Base-by-base conservation (phyloP, 2,797 vertebrate species). In the Vespertilio murinus region DNA sequence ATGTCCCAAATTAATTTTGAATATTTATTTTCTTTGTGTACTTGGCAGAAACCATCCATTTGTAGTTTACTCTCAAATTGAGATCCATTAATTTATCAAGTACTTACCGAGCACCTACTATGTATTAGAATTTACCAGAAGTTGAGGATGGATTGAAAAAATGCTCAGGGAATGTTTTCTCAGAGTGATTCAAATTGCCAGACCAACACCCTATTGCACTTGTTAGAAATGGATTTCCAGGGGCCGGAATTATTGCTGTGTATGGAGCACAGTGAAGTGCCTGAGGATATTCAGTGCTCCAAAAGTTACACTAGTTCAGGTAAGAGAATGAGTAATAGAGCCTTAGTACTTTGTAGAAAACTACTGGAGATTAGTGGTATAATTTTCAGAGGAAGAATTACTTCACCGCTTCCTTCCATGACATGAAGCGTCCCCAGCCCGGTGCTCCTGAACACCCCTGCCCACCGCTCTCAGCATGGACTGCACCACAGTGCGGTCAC, bases 71-170 rank as follows among this genome's bases (percentile, higher is more conserved):
- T 78, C 45, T 94, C 25, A 61, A 64, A 35, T 33, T 65, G 28
- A 91, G 70, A 86, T 52, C 17, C 14, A 67, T 78, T 94, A 90
- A 90, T 52, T 90, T 35, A 83, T n/a, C 13, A 77, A 93, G 69
- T 81, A 59, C 28, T 83, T 87, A 71, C 45, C 87, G 47, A 84
- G n/a, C 5, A 70, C 25, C 67, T 93, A 47, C 38, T 28, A 7
- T 82, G 10, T 94, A 7, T 56, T 42, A 64, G 54, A 6, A 61
- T 23, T 56, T 61, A 35, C 12, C 59, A 70, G 49, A 18, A 77
- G 1, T 71, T 77, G 81, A 11, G 18, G 20, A 28, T 42, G 12
- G 10, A 4, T 17, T 65, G 65, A 28, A 85, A 87, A 28, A 70
- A 67, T 59, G 18, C 30, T 40, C 23, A n/a, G 2, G 13, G 4